Percentiles rank a stretch among this genome's conserved stretches.
These are phyloP conservation scores for Pseudanteris insignis DNA, from an alignment of 2,888 invertebrate genomes.

Conservation along the genomic window DNA sequence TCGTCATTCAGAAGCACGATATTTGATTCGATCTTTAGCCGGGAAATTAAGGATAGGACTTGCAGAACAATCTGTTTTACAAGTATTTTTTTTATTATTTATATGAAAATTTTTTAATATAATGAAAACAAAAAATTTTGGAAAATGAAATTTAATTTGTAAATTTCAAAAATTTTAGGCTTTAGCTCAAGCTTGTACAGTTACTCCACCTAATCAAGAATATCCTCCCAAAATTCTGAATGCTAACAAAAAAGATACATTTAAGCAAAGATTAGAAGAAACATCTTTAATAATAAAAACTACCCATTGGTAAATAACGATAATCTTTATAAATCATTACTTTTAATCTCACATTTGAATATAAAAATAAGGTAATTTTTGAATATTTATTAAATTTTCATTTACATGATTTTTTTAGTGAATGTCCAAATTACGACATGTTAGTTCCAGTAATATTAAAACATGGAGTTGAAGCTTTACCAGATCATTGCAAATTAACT, in stretches of 20 bases:
- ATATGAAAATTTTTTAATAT: too few species aligned
- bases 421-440: constrained; percentile 93
- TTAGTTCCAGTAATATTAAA: constrained; percentile 81
- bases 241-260: constrained; percentile 72
- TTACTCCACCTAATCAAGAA: constrained; percentile 78
- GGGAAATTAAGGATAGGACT: constrained; percentile 96
- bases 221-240: constrained; percentile 74
- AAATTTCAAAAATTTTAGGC: constrained; percentile 74
- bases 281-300: constrained; percentile 84
- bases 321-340: not conserved
- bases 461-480: constrained; percentile 79
- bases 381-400: too few species aligned
- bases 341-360: not conserved
- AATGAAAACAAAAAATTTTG: too few species aligned
- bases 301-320: constrained; percentile 79
- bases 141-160: not conserved
- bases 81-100: constrained; percentile 63
- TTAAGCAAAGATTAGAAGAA: constrained; percentile 81
- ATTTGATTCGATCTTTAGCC: constrained; percentile 86
- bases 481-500: constrained; percentile 83
- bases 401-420: constrained; percentile 75
- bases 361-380: not conserved
- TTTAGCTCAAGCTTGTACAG: constrained; percentile 83
- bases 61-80: constrained; percentile 94
- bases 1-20: constrained; percentile 85